These are phyloP conservation scores for Varecia variegata DNA, from an alignment of 2,797 vertebrate genomes.

Conservation along the genomic window DNA sequence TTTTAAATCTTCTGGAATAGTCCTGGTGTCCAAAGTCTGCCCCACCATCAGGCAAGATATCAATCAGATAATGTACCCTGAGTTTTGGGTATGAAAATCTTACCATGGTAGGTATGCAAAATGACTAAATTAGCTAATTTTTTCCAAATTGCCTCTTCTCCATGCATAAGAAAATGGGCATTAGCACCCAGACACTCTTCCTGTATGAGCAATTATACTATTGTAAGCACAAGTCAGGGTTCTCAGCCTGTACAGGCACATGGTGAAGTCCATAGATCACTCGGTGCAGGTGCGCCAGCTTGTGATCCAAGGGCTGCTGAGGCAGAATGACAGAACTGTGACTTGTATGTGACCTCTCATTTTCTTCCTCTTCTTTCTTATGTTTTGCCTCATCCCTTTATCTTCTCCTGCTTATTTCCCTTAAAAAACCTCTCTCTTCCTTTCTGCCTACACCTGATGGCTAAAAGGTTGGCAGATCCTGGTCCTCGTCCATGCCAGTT, in stretches of 20 bases:
- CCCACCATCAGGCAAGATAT: neutral
- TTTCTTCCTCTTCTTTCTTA: neutral
- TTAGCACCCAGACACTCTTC: neutral
- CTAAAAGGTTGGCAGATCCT: neutral
- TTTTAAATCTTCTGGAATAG: conserved; percentile 2
- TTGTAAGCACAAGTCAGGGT: neutral
- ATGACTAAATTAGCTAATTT: neutral
- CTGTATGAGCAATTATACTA: neutral
- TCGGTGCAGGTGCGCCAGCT: neutral
- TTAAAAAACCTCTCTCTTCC: neutral
- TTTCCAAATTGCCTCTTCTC: neutral
- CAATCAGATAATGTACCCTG: neutral
- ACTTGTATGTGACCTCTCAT: neutral
- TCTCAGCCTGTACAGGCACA: accelerated
- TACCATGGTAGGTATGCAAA: neutral
- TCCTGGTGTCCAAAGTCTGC: neutral
- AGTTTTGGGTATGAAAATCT: neutral
- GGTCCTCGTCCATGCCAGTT: neutral
- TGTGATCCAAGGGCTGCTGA: neutral
- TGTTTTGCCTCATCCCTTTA: neutral
- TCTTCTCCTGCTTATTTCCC: neutral
- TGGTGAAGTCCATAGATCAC: no score
- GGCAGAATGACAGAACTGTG: neutral
- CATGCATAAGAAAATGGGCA: neutral
- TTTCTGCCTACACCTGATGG: neutral